These are phyloP conservation scores for Leptoteleia sp. DNA, from an alignment of 1,140 invertebrate genomes.

Conservation along the genomic window DNA sequence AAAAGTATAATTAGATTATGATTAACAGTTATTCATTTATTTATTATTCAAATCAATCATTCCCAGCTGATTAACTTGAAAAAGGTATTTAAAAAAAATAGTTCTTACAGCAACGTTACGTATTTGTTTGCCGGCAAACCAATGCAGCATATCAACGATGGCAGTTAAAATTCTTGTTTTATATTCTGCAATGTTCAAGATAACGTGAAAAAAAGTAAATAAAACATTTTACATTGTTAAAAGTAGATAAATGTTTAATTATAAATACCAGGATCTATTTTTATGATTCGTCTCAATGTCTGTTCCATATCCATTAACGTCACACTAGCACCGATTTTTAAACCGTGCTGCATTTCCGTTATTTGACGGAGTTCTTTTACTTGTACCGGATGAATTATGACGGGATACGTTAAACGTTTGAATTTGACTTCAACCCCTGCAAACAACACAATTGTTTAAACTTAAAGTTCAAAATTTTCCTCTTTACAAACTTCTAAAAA, in stretches of 20 bases:
- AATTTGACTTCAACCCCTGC: constrained; percentile 93
- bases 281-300: constrained; percentile 83
- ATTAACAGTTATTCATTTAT: too few species aligned
- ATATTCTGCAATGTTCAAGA: constrained; percentile 11
- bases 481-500: too few species aligned
- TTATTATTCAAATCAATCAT: too few species aligned
- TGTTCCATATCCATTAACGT: constrained; percentile 89
- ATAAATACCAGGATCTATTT: constrained; percentile 78
- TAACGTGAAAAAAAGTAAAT: background rate
- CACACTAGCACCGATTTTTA: constrained; percentile 89
- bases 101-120: constrained; percentile 87
- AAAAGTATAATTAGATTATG: too few species aligned
- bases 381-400: constrained; percentile 88
- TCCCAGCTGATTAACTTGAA: too few species aligned
- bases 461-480: too few species aligned
- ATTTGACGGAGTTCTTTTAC: constrained; percentile 86
- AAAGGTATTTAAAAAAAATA: too few species aligned
- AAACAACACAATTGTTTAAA: too few species aligned
- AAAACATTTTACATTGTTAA: background rate
- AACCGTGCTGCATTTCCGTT: constrained; percentile 80
- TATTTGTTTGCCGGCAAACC: constrained; percentile 97
- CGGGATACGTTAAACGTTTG: constrained; percentile 90
- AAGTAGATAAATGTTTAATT: background rate
- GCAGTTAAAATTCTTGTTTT: constrained; percentile 79
- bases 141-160: constrained; percentile 92